Conservation (phyloP, 2,113 vertebrate genomes). For the Chlamydotis undulata region DNA sequence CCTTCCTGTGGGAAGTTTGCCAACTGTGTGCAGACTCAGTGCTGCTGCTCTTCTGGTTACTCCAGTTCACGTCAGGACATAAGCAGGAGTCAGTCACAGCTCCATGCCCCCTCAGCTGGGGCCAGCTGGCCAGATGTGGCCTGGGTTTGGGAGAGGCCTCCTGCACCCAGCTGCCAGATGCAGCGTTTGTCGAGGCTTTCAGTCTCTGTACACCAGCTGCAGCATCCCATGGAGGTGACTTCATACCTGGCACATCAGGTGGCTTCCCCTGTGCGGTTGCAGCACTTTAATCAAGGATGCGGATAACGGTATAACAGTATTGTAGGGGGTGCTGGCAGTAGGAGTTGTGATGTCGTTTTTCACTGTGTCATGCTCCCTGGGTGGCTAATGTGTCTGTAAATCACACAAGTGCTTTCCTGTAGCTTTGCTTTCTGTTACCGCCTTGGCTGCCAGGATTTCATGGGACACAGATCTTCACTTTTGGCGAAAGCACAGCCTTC, state of each 20-base stretch:
- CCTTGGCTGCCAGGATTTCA: slow-evolving; percentile 15
- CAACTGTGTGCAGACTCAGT: not conserved
- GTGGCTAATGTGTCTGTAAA: slow-evolving; percentile 15
- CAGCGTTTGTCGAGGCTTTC: not conserved
- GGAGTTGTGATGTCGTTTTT: not conserved
- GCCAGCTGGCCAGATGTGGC: not conserved
- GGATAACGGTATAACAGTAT: rapidly evolving
- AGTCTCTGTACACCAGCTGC: not conserved
- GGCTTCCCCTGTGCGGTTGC: not conserved
- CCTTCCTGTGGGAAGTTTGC: not conserved
- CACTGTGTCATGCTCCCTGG: not conserved
- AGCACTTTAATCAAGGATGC: not conserved
- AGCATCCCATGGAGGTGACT: not conserved
- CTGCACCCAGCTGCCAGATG: not conserved
- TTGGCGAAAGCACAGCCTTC: rapidly evolving
- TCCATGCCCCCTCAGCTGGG: not conserved
- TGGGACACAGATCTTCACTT: not conserved
- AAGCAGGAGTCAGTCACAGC: not conserved
- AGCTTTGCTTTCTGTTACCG: slow-evolving; percentile 5
- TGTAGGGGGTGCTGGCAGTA: not conserved
- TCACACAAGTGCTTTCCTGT: not conserved
- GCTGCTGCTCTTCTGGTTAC: not conserved
- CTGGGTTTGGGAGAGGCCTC: not conserved
- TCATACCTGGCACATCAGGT: not conserved
- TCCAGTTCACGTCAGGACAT: not conserved